phyloP scores from a whole-genome alignment of 2,888 invertebrate genomes.

The Drosophila phalerata region DNA sequence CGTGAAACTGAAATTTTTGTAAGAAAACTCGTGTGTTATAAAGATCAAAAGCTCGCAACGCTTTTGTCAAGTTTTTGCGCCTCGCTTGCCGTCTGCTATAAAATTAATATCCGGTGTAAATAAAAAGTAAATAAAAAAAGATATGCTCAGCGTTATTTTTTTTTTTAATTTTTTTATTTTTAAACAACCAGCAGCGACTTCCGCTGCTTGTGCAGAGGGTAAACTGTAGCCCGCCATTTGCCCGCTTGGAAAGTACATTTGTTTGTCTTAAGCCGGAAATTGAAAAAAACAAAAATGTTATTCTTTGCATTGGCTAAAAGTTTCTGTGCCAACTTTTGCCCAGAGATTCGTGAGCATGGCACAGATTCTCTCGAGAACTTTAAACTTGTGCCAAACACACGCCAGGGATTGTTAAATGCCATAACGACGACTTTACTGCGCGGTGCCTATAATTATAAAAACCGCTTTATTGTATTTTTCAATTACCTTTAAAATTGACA shows the following conservation, averaged over 20 bases:
- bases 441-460: slow-evolving; percentile 69
- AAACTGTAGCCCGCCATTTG: slow-evolving; percentile 24
- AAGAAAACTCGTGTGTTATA: slow-evolving; percentile 45
- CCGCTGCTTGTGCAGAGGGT: slow-evolving; percentile 48
- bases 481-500: slow-evolving; percentile 81
- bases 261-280: slow-evolving; percentile 82
- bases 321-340: slow-evolving; percentile 54
- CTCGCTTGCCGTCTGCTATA: slow-evolving; percentile 70
- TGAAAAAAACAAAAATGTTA: slow-evolving; percentile 71
- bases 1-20: slow-evolving; percentile 70
- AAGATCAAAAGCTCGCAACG: slow-evolving; percentile 68
- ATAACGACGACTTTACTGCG: not conserved
- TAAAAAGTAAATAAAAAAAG: slow-evolving; percentile 58
- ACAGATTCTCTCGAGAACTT: slow-evolving; percentile 15
- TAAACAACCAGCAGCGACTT: slow-evolving; percentile 70
- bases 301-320: slow-evolving; percentile 56
- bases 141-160: slow-evolving; percentile 24
- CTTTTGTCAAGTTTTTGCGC: slow-evolving; percentile 62
- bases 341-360: slow-evolving; percentile 10
- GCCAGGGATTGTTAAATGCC: slow-evolving; percentile 17
- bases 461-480: slow-evolving; percentile 81
- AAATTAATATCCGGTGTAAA: slow-evolving; percentile 83
- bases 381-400: slow-evolving; percentile 24
- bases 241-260: slow-evolving; percentile 59
- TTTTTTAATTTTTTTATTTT: slow-evolving; percentile 31